A percentile compares a stretch with the other conserved stretches of the same genome.
Conservation (phyloP, 1,140 invertebrate genomes). For the Drosophila kurseongensis region DNA sequence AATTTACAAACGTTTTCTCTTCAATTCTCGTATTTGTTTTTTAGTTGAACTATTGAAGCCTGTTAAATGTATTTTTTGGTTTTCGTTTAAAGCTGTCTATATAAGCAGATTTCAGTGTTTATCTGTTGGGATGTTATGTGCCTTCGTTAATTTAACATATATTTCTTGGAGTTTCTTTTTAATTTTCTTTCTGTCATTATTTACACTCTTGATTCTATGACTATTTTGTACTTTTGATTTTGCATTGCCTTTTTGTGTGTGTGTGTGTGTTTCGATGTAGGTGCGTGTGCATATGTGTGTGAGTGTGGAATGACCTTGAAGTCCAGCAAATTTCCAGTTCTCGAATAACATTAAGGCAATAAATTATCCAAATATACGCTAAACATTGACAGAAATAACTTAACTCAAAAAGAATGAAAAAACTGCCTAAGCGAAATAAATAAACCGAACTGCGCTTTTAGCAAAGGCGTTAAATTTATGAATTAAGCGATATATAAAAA, state of each 20-base stretch:
- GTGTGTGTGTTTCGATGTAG: neutral
- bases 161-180: constrained; percentile 1
- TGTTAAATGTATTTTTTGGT: constrained; percentile 33
- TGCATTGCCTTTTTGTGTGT: constrained; percentile 28
- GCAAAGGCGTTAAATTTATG: constrained; percentile 59
- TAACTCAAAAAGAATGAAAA: constrained; percentile 2
- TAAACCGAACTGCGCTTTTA: constrained; percentile 15
- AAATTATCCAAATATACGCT: constrained; percentile 61
- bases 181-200: constrained; percentile 20
- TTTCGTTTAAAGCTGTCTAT: constrained; percentile 45
- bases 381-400: constrained; percentile 56
- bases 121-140: neutral
- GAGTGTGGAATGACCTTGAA: constrained; percentile 19
- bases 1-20: constrained; percentile 42
- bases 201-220: constrained; percentile 31
- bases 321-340: constrained; percentile 23
- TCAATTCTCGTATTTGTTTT: neutral
- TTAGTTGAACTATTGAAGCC: constrained; percentile 50
- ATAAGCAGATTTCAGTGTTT: constrained; percentile 16
- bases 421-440: constrained; percentile 8
- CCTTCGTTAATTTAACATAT: constrained; percentile 1
- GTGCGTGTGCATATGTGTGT: constrained; percentile 7
- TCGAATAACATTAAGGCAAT: constrained; percentile 67
- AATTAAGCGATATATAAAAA: constrained; percentile 39
- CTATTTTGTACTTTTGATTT: constrained; percentile 70